phyloP scores from a whole-genome alignment of 2,113 vertebrate species.

The Cyprinodon brontotheroides region DNA sequence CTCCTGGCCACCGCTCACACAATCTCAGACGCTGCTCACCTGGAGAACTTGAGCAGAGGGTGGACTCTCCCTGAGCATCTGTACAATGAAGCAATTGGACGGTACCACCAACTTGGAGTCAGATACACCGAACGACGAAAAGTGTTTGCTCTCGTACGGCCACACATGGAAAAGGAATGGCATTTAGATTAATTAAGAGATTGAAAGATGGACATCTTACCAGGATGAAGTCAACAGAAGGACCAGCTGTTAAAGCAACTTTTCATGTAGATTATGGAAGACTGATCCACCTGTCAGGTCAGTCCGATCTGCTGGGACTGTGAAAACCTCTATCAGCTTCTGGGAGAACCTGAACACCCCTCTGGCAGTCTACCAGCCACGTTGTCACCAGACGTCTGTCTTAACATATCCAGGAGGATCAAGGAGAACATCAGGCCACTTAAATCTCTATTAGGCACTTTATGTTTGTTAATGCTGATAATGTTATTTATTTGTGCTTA shows the following conservation, averaged over 20 bases:
- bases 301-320: constrained; percentile 7
- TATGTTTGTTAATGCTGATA: too few relatives aligned
- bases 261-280: constrained; percentile 7
- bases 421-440: background rate
- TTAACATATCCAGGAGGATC: background rate
- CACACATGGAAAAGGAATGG: constrained; percentile 10
- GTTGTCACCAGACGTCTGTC: background rate
- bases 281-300: constrained; percentile 17
- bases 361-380: constrained; percentile 1
- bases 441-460: background rate
- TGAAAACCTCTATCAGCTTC: constrained; percentile 2
- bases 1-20: constrained; percentile 12
- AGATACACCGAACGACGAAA: constrained; percentile 17
- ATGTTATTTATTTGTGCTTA: background rate
- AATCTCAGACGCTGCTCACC: constrained; percentile 19
- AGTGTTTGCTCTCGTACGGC: constrained; percentile 6
- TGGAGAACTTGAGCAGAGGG: constrained; percentile 46
- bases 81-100: background rate
- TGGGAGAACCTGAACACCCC: constrained; percentile 39
- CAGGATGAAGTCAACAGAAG: constrained; percentile 22
- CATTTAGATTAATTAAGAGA: constrained; percentile 14
- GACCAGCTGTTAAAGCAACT: constrained; percentile 30
- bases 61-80: constrained; percentile 33
- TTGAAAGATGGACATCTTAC: constrained; percentile 7
- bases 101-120: constrained; percentile 11